phyloP scores from a whole-genome alignment of 2,113 vertebrate species.

The Cyrtonyx montezumae region DNA sequence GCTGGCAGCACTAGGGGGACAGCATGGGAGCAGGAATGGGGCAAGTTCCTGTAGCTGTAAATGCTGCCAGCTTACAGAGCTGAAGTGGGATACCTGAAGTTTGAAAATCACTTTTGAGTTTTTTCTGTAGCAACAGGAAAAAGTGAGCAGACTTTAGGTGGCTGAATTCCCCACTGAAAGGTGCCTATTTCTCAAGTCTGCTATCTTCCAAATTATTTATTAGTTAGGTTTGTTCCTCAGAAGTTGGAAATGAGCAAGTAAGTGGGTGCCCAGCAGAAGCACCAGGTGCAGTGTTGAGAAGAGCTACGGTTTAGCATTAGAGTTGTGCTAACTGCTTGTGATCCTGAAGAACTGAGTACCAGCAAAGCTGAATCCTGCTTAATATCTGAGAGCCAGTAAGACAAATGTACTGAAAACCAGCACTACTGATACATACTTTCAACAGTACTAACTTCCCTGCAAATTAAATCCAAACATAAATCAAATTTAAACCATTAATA shows the following conservation, averaged over 20 bases:
- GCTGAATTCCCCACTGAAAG: background rate
- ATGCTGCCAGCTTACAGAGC: background rate
- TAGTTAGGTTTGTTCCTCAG: background rate
- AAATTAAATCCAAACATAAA: conserved; percentile 11
- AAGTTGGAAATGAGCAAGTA: background rate
- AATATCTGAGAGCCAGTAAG: background rate
- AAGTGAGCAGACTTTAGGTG: background rate
- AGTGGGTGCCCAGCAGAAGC: too few species aligned
- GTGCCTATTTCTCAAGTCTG: background rate
- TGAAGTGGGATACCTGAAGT: background rate
- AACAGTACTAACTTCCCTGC: background rate
- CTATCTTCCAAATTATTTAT: background rate
- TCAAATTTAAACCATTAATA: background rate
- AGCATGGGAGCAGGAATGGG: background rate
- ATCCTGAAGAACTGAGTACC: background rate
- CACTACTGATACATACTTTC: conserved; percentile 20
- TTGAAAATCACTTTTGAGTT: background rate
- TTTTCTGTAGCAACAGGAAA: background rate
- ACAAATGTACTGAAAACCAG: background rate
- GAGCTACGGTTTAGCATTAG: too few species aligned
- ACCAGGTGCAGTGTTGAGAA: too few species aligned
- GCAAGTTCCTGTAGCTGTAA: background rate
- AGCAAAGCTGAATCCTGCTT: background rate
- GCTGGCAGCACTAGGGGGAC: background rate
- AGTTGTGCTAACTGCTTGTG: too few species aligned